These are phyloP conservation scores for Epistrophella euchroma DNA, from an alignment of 2,888 invertebrate genomes.

Conservation along the genomic window DNA sequence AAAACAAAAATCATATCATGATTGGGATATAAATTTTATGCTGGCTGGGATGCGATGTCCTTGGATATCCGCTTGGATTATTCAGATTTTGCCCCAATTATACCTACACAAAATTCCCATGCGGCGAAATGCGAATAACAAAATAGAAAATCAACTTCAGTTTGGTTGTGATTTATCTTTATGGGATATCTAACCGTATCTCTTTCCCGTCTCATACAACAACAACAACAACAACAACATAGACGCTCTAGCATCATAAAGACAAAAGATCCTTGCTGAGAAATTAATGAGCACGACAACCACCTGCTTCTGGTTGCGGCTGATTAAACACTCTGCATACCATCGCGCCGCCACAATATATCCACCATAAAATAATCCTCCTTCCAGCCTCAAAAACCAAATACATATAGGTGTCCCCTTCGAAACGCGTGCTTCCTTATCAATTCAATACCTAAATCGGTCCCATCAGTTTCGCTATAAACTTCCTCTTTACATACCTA, in stretches of 20 bases:
- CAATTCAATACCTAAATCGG: slow-evolving; percentile 52
- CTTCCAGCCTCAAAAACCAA: neutral
- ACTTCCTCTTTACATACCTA: neutral
- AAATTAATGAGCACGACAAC: slow-evolving; percentile 61
- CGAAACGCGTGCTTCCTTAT: slow-evolving; percentile 55
- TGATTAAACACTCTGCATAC: slow-evolving; percentile 54
- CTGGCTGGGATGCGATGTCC: slow-evolving; percentile 20
- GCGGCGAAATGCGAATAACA: slow-evolving; percentile 6
- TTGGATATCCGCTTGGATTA: slow-evolving; percentile 31
- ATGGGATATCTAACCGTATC: neutral
- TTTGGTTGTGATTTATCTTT: slow-evolving; percentile 16
- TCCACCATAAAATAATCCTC: slow-evolving; percentile 55
- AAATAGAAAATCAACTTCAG: slow-evolving; percentile 47
- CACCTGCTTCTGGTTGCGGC: slow-evolving; percentile 61
- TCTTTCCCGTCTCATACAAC: neutral
- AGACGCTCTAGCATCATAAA: neutral
- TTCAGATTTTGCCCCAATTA: slow-evolving; percentile 36
- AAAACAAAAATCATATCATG: slow-evolving; percentile 14
- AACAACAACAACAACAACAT: neutral
- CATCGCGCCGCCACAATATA: neutral
- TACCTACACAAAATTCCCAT: neutral
- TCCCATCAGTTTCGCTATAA: slow-evolving; percentile 17
- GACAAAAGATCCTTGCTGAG: slow-evolving; percentile 42
- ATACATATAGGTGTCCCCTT: slow-evolving; percentile 27
- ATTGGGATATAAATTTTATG: slow-evolving; percentile 4